These are phyloP conservation scores for Lepus timidus DNA, from an alignment of 2,113 vertebrate genomes.

Conservation along the genomic window DNA sequence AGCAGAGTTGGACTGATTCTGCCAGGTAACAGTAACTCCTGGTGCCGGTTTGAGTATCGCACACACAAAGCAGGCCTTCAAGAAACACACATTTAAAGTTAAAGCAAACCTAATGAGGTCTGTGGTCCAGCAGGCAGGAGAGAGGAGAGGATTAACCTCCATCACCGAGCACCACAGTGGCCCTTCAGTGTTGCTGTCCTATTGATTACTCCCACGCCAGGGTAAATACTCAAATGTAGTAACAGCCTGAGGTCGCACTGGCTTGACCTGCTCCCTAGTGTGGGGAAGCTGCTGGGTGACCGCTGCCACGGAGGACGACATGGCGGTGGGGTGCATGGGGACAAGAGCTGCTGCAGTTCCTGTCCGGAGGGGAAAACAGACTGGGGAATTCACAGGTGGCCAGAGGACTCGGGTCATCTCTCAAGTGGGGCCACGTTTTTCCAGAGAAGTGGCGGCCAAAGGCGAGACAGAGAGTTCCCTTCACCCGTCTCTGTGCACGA, in stretches of 20 bases:
- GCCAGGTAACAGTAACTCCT: background rate
- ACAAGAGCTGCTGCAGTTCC: conserved; percentile 26
- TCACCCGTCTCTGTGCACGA: conserved; percentile 16
- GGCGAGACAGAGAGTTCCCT: conserved; percentile 31
- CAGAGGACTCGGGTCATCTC: conserved; percentile 35
- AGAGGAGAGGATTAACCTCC: conserved; percentile 24
- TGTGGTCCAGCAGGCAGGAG: background rate
- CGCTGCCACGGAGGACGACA: background rate
- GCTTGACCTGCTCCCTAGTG: conserved; percentile 1
- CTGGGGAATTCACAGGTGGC: conserved; percentile 33
- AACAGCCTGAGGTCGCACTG: background rate
- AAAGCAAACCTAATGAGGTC: conserved; percentile 35
- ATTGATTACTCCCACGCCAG: background rate
- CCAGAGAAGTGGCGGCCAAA: background rate
- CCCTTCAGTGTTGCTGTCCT: background rate
- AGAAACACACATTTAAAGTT: conserved; percentile 55
- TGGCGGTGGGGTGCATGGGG: background rate
- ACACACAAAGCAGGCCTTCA: background rate
- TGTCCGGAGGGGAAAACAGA: conserved; percentile 40
- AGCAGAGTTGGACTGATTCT: background rate
- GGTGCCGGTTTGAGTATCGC: conserved; percentile 4
- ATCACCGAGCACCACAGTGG: background rate
- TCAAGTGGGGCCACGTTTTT: conserved; percentile 52
- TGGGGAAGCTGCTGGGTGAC: background rate
- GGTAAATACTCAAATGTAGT: background rate